phyloP scores from a whole-genome alignment of 2,888 invertebrate species.

The Papilio demoleus region DNA sequence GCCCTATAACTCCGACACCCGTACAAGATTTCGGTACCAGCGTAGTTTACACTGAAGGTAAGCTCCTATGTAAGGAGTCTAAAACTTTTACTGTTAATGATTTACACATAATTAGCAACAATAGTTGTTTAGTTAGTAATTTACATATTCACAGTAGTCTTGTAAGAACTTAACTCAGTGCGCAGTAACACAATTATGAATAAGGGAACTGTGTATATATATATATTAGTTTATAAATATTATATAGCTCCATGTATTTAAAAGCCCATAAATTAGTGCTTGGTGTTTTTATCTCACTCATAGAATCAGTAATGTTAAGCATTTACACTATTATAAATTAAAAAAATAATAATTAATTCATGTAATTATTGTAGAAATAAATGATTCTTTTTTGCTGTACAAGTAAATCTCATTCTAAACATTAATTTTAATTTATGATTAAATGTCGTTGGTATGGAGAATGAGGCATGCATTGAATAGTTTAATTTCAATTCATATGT shows the following conservation, averaged over 20 bases:
- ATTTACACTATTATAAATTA: not conserved
- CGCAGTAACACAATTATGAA: not conserved
- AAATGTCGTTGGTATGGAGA: not conserved
- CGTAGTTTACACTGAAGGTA: slow-evolving; percentile 73
- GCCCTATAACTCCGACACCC: slow-evolving; percentile 73
- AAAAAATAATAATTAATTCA: slow-evolving; percentile 3
- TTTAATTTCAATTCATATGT: not conserved
- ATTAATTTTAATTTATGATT: not conserved
- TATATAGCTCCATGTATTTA: too few relatives aligned
- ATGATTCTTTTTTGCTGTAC: not conserved
- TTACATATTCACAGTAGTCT: too few relatives aligned
- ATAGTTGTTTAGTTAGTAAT: too few relatives aligned
- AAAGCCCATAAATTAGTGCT: too few relatives aligned
- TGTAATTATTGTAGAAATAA: not conserved
- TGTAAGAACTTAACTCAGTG: too few relatives aligned
- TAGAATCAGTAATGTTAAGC: not conserved
- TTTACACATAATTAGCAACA: too few relatives aligned
- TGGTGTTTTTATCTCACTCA: not conserved
- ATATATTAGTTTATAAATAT: not conserved
- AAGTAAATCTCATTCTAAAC: not conserved
- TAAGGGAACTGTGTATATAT: not conserved
- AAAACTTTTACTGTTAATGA: too few relatives aligned
- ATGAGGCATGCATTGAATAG: not conserved
- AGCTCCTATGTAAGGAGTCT: too few relatives aligned
- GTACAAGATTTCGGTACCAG: slow-evolving; percentile 76